These are phyloP conservation scores for Physeter macrocephalus DNA, from an alignment of 2,113 vertebrate genomes.

Conservation along the genomic window DNA sequence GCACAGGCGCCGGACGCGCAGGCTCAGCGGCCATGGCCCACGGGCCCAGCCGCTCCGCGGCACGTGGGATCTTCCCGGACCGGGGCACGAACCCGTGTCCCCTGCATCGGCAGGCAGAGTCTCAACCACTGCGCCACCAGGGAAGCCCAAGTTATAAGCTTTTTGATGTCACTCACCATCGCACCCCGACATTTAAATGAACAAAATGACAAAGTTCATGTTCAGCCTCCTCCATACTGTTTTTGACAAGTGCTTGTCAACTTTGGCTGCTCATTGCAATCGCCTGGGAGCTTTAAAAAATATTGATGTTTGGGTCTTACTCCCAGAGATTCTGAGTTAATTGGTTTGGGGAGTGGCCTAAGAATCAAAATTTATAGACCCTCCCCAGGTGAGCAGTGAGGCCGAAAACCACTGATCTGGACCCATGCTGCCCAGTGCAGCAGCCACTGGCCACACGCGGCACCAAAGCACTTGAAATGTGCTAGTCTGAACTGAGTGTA, in stretches of 20 bases:
- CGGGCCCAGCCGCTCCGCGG: too few species aligned
- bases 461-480: neutral
- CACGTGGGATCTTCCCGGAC: too few species aligned
- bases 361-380: neutral
- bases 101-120: too few species aligned
- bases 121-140: too few species aligned
- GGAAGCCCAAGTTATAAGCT: neutral
- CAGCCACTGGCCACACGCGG: neutral
- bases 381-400: neutral
- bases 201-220: neutral
- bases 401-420: neutral
- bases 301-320: neutral
- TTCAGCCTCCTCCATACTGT: neutral
- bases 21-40: too few species aligned
- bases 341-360: neutral
- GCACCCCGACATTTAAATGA: neutral
- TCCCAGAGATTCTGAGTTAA: neutral
- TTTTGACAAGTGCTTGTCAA: neutral
- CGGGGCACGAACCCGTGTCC: too few species aligned
- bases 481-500: neutral
- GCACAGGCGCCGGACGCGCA: too few species aligned
- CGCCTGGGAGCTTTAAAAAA: neutral
- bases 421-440: neutral
- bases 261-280: neutral
- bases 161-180: neutral